phyloP scores from a whole-genome alignment of 1,140 invertebrate genomes.

The Pectinophora gossypiella region DNA sequence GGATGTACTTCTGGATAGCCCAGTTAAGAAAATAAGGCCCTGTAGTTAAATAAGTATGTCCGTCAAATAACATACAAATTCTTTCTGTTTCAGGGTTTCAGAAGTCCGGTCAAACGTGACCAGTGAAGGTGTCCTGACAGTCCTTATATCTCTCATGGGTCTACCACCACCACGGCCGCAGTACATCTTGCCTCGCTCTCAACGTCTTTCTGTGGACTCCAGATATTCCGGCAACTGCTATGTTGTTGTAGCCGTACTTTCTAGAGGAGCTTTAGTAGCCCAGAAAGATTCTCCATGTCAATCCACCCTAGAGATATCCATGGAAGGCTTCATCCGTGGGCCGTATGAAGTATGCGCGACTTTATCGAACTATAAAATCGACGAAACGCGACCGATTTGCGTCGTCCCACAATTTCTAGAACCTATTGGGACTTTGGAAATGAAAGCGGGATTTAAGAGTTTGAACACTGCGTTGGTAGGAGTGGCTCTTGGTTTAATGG shows the following conservation, averaged over 20 bases:
- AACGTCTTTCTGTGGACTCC: constrained; percentile 46
- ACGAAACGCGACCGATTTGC: constrained; percentile 68
- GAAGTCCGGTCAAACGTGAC: constrained; percentile 72
- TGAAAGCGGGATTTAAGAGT: constrained; percentile 63
- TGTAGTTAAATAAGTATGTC: too few relatives aligned
- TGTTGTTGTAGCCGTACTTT: constrained; percentile 60
- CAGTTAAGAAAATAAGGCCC: too few relatives aligned
- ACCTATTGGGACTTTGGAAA: constrained; percentile 45
- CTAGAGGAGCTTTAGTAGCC: constrained; percentile 62
- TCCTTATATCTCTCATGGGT: constrained; percentile 64
- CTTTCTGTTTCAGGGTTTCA: constrained; percentile 57
- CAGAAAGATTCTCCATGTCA: constrained; percentile 70
- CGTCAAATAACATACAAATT: too few relatives aligned
- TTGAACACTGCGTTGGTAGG: constrained; percentile 74
- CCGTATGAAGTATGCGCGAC: constrained; percentile 71
- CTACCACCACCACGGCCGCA: constrained; percentile 40
- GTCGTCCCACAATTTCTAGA: constrained; percentile 72
- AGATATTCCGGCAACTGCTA: constrained; percentile 67
- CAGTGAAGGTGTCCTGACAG: constrained; percentile 57
- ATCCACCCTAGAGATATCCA: constrained; percentile 56
- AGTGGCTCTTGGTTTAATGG: constrained; percentile 72
- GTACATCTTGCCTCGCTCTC: constrained; percentile 40
- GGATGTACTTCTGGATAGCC: too few relatives aligned
- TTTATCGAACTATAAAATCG: constrained; percentile 58
- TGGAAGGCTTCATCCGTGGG: constrained; percentile 69